A percentile compares a stretch with the other conserved stretches of the same genome.
Evolutionary conservation across 2,113 vertebrate genomes (phyloP).

Genomic region (Atlantisia rogersi): DNA sequence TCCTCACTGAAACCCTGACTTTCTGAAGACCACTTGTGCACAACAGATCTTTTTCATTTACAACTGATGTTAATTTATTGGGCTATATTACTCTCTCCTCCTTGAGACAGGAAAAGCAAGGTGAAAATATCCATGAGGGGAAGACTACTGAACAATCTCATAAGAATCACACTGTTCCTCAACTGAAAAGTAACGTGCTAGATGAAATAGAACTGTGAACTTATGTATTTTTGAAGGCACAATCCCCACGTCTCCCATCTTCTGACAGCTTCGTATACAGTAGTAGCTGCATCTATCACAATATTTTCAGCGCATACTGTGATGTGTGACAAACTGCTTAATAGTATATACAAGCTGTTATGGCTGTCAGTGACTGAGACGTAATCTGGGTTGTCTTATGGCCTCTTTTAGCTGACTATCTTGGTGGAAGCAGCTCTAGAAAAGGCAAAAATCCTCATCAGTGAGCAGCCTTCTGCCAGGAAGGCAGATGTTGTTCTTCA

Average conservation of each 20-base stretch:
- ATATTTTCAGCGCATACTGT: constrained; percentile 30
- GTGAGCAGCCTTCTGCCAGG: not conserved
- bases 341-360: constrained; percentile 38
- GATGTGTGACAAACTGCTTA: constrained; percentile 49
- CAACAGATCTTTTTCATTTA: not conserved
- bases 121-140: not conserved
- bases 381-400: not conserved
- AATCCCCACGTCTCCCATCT: not conserved
- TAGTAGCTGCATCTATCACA: constrained; percentile 19
- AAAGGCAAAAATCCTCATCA: not conserved
- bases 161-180: not conserved
- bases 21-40: not conserved
- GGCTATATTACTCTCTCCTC: not conserved
- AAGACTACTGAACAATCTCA: not conserved
- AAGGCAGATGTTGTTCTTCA: not conserved
- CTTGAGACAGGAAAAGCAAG: not conserved
- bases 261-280: constrained; percentile 20
- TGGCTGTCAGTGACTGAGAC: not conserved
- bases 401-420: not conserved
- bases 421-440: not conserved
- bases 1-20: not conserved
- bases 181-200: not conserved
- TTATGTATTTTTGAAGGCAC: not conserved
- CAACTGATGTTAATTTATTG: not conserved
- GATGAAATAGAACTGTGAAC: not conserved